Evolutionary conservation across 53 echinoderm and acorn worm genomes (phyloP).

Genomic region (Paracentrotus lividus): DNA sequence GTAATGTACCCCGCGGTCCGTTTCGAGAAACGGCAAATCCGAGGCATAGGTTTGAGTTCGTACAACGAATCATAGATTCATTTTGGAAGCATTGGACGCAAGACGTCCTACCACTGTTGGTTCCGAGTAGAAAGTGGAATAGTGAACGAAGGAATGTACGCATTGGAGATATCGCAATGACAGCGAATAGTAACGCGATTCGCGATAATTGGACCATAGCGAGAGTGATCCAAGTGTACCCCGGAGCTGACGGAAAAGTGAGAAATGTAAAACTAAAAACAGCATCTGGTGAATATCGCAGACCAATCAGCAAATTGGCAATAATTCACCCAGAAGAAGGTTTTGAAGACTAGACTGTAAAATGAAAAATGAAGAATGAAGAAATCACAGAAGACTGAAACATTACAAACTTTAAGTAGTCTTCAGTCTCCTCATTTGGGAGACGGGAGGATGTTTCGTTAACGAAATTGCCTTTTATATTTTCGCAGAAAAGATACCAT

Average conservation of each 20-base stretch:
- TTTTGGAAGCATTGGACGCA: conserved; percentile 77
- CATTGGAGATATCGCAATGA: conserved; percentile 74
- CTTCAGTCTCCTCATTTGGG: conserved; percentile 6
- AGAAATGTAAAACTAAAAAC: conserved; percentile 74
- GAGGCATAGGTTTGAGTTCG: conserved; percentile 74
- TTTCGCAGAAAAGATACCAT: no score
- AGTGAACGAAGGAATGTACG: conserved; percentile 74
- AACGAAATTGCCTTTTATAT: no score
- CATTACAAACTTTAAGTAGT: neutral
- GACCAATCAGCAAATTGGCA: conserved; percentile 73
- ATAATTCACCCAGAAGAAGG: conserved; percentile 73
- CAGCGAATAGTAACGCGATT: conserved; percentile 68
- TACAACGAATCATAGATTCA: conserved; percentile 78
- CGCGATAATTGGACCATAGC: conserved; percentile 78
- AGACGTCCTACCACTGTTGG: conserved; percentile 73
- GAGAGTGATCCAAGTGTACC: conserved; percentile 71
- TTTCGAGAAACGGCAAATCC: conserved; percentile 75
- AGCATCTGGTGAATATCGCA: conserved; percentile 1
- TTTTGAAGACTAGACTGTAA: conserved; percentile 48
- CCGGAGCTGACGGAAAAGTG: conserved; percentile 73
- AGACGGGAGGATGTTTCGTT: conserved; percentile 48
- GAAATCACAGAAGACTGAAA: neutral
- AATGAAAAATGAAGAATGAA: neutral
- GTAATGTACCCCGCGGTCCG: conserved; percentile 77
- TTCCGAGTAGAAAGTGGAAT: conserved; percentile 76